A percentile compares a stretch with the other conserved stretches of the same genome.
phyloP scores from a whole-genome alignment of 2,797 vertebrate genomes.

The Mionectes olivaceus region DNA sequence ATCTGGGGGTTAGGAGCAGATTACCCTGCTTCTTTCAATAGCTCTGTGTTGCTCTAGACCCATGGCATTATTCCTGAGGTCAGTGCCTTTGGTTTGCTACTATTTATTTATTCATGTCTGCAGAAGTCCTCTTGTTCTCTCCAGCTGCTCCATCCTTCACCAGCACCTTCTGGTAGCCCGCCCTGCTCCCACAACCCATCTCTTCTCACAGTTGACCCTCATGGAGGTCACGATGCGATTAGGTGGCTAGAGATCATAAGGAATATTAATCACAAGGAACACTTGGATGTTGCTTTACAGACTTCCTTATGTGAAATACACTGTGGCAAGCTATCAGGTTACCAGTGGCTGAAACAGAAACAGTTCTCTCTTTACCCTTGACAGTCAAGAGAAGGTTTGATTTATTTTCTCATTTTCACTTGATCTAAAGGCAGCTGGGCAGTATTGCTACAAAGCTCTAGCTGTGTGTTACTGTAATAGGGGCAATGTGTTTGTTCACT shows the following conservation, averaged over 20 bases:
- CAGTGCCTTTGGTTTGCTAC: constrained; percentile 11
- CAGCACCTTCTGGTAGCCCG: constrained; percentile 42
- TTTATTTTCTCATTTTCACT: constrained; percentile 70
- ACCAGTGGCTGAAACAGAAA: constrained; percentile 62
- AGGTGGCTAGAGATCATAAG: constrained; percentile 51
- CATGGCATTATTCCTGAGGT: not conserved
- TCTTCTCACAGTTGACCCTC: constrained; percentile 25
- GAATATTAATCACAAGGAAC: constrained; percentile 59
- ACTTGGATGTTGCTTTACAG: constrained; percentile 41
- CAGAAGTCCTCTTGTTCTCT: constrained; percentile 25
- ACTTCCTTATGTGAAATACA: constrained; percentile 59
- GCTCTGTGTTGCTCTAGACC: not conserved
- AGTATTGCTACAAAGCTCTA: constrained; percentile 47
- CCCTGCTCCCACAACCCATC: constrained; percentile 43
- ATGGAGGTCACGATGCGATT: constrained; percentile 37
- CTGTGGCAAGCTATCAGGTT: constrained; percentile 32
- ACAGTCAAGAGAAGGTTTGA: constrained; percentile 60
- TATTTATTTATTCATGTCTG: constrained; percentile 46
- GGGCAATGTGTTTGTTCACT: constrained; percentile 53
- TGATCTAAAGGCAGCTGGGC: constrained; percentile 54
- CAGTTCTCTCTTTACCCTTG: constrained; percentile 44
- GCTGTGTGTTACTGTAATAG: constrained; percentile 44
- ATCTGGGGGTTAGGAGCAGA: not conserved
- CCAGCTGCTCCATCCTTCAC: constrained; percentile 25
- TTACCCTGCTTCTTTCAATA: not conserved